Evolutionary conservation across 1,140 invertebrate species (phyloP).

Genomic region (Drosophila fuyamai): DNA sequence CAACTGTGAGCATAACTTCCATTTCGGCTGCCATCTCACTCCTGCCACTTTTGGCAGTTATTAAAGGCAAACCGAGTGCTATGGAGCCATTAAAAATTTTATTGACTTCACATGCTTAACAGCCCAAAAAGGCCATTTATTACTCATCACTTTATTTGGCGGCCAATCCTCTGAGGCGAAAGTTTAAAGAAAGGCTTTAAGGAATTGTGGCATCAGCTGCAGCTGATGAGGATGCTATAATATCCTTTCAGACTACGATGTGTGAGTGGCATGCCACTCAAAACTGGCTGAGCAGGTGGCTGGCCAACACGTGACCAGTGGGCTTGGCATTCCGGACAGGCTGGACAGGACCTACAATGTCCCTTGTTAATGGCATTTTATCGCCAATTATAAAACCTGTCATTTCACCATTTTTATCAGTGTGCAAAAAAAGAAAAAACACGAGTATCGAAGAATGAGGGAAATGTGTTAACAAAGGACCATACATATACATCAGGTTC

Average conservation of each 20-base stretch:
- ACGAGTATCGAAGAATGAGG: constrained; percentile 36
- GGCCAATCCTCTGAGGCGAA: not conserved
- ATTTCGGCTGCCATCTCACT: not conserved
- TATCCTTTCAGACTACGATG: constrained; percentile 5
- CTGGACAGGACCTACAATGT: constrained; percentile 35
- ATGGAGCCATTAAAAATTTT: constrained; percentile 61
- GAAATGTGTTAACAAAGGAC: constrained; percentile 53
- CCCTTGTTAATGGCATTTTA: constrained; percentile 77
- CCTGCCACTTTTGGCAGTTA: constrained; percentile 21
- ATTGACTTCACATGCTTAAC: constrained; percentile 59
- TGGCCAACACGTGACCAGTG: constrained; percentile 60
- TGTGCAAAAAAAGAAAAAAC: constrained; percentile 32
- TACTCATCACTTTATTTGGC: constrained; percentile 27
- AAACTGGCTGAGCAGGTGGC: constrained; percentile 38
- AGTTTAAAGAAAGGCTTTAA: constrained; percentile 35
- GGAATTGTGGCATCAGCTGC: constrained; percentile 34
- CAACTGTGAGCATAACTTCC: constrained; percentile 14
- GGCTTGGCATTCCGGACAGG: constrained; percentile 25
- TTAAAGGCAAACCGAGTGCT: constrained; percentile 23
- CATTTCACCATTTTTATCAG: constrained; percentile 74
- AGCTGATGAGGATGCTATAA: constrained; percentile 26
- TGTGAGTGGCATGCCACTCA: constrained; percentile 43
- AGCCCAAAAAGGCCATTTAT: constrained; percentile 50
- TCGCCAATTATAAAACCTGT: constrained; percentile 79
- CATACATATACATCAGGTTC: constrained; percentile 10